Conservation (phyloP, 2,888 invertebrate genomes). For the Thecocarcelia acutangulata region DNA sequence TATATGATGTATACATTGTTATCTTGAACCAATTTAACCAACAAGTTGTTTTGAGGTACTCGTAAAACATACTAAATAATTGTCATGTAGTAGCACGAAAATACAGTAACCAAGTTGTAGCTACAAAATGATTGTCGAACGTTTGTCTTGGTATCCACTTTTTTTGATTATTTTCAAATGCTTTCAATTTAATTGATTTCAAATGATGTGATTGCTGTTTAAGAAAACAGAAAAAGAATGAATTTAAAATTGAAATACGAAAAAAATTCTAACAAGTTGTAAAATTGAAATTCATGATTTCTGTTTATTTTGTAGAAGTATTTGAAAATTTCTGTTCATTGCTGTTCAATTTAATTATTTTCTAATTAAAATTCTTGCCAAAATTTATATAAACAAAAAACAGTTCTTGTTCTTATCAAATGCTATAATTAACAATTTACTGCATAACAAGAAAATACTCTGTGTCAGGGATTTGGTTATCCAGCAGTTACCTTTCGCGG, state of each 20-base stretch:
- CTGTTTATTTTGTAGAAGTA: slow-evolving; percentile 8
- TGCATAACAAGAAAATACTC: background rate
- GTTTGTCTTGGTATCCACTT: slow-evolving; percentile 10
- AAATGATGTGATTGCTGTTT: slow-evolving; percentile 38
- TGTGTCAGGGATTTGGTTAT: background rate
- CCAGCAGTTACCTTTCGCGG: background rate
- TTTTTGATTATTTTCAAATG: slow-evolving; percentile 18
- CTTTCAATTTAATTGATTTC: slow-evolving; percentile 65
- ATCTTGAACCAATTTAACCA: slow-evolving; percentile 50
- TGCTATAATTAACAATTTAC: slow-evolving; percentile 11
- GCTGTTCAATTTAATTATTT: slow-evolving; percentile 53
- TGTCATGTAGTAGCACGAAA: slow-evolving; percentile 59
- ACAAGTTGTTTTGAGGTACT: slow-evolving; percentile 45
- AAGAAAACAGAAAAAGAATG: slow-evolving; percentile 1
- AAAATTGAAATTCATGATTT: slow-evolving; percentile 44
- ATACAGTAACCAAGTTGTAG: slow-evolving; percentile 30
- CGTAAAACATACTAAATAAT: slow-evolving; percentile 52
- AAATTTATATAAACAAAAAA: slow-evolving; percentile 12
- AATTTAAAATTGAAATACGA: slow-evolving; percentile 1
- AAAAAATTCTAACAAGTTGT: slow-evolving; percentile 44
- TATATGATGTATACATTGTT: slow-evolving; percentile 47
- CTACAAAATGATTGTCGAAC: slow-evolving; percentile 42
- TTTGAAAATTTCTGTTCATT: slow-evolving; percentile 29
- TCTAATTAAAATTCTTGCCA: slow-evolving; percentile 57
- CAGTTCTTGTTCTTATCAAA: slow-evolving; percentile 20